A percentile compares a stretch with the other conserved stretches of the same genome.
phyloP scores from a whole-genome alignment of 2,113 vertebrate genomes.

The Leucosticte australis region DNA sequence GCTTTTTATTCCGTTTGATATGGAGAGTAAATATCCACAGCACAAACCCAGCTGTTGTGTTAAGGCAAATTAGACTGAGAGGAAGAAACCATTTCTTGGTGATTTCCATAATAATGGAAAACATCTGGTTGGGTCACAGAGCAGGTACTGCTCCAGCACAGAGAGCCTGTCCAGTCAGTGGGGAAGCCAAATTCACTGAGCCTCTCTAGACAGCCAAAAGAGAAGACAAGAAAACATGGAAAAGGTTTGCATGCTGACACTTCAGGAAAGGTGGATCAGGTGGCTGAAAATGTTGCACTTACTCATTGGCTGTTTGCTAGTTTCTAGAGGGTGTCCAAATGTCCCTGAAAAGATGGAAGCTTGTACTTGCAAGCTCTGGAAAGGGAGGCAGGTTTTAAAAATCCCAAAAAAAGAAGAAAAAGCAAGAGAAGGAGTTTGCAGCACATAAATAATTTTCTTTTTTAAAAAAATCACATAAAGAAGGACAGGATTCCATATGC shows the following conservation, averaged over 20 bases:
- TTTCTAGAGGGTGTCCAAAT: not conserved
- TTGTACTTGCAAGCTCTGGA: not conserved
- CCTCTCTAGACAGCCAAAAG: not conserved
- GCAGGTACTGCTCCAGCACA: not conserved
- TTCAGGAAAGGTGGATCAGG: not conserved
- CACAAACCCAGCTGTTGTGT: not conserved
- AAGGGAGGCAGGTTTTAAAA: not conserved
- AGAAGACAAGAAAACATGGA: not conserved
- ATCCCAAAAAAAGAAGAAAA: not conserved
- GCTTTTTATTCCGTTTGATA: not conserved
- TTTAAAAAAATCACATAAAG: not conserved
- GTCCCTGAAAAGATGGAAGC: not conserved
- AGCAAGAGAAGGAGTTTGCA: not conserved
- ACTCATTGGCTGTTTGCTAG: not conserved
- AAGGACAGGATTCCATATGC: not conserved
- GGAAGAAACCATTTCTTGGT: not conserved
- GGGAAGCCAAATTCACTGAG: fast-evolving
- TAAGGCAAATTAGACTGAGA: not conserved
- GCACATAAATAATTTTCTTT: not conserved
- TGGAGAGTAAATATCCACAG: not conserved
- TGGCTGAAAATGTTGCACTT: not conserved
- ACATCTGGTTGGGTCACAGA: not conserved
- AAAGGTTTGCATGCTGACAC: not conserved
- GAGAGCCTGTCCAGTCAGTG: not conserved
- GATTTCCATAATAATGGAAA: not conserved